These are phyloP conservation scores for Drosophila recens DNA, from an alignment of 2,888 invertebrate genomes.

Conservation along the genomic window DNA sequence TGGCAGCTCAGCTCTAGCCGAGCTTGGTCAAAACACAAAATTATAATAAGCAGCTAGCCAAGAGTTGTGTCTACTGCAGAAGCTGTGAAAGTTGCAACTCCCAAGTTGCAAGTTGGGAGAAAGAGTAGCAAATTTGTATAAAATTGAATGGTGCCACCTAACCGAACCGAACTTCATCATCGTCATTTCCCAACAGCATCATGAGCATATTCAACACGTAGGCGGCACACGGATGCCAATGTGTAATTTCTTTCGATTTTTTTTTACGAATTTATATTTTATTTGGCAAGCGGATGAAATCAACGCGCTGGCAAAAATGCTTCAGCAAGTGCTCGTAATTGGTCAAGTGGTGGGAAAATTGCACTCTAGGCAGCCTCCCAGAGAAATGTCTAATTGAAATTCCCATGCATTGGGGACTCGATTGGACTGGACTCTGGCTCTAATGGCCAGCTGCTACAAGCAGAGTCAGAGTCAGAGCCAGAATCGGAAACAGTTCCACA, in stretches of 20 bases:
- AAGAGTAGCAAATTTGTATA: slow-evolving; percentile 73
- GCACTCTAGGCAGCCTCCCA: slow-evolving; percentile 36
- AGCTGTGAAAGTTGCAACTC: slow-evolving; percentile 71
- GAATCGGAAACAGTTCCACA: slow-evolving; percentile 1
- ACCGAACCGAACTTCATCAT: slow-evolving; percentile 19
- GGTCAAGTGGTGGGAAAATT: slow-evolving; percentile 71
- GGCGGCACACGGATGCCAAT: slow-evolving; percentile 73
- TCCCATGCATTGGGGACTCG: slow-evolving; percentile 63
- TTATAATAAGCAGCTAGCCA: slow-evolving; percentile 39
- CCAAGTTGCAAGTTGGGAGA: slow-evolving; percentile 51
- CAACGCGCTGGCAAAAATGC: slow-evolving; percentile 26
- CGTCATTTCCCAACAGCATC: slow-evolving; percentile 20
- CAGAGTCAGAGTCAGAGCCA: slow-evolving; percentile 7
- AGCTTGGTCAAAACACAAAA: slow-evolving; percentile 23
- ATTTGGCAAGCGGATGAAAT: slow-evolving; percentile 46
- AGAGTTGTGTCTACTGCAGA: slow-evolving; percentile 72
- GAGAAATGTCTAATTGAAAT: slow-evolving; percentile 75
- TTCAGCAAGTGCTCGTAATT: slow-evolving; percentile 54
- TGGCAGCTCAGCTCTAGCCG: slow-evolving; percentile 30
- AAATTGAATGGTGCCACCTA: slow-evolving; percentile 68
- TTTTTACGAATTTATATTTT: slow-evolving; percentile 38
- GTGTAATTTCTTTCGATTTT: slow-evolving; percentile 59
- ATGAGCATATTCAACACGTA: slow-evolving; percentile 63
- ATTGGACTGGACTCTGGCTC: slow-evolving; percentile 37
- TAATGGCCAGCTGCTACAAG: slow-evolving; percentile 74